Percentiles rank a stretch among this genome's conserved stretches.
phyloP scores from a whole-genome alignment of 2,888 invertebrate species.

The Iphiclides podalirius region DNA sequence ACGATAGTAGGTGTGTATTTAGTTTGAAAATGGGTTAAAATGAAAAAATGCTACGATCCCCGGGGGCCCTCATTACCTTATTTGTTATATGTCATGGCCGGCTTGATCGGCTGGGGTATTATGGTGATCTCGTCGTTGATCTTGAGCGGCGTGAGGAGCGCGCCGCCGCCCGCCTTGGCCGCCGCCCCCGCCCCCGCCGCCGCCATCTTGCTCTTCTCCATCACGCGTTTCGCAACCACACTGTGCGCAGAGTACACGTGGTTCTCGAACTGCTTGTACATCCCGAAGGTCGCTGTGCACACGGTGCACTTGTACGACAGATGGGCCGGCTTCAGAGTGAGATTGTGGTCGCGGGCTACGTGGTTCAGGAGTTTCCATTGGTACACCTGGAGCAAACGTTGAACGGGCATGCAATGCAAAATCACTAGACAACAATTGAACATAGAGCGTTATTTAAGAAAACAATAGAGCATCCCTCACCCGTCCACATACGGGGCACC shows the following conservation, averaged over 20 bases:
- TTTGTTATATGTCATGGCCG: constrained; percentile 41
- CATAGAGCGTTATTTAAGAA: no score
- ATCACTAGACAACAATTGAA: no score
- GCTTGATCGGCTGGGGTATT: constrained; percentile 87
- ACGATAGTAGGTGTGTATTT: no score
- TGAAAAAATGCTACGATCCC: no score
- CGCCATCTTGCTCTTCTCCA: constrained; percentile 58
- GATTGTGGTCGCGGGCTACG: constrained; percentile 94
- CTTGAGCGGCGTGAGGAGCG: constrained; percentile 86
- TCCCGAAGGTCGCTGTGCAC: constrained; percentile 95
- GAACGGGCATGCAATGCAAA: no score
- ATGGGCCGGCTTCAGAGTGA: constrained; percentile 95
- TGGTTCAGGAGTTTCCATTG: constrained; percentile 96
- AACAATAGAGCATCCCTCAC: no score
- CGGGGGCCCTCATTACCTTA: no score
- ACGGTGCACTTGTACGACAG: constrained; percentile 97
- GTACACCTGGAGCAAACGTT: constrained; percentile 90
- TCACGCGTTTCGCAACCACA: constrained; percentile 88
- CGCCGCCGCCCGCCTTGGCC: constrained; percentile 35
- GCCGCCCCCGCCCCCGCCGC: constrained; percentile 39
- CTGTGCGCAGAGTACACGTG: constrained; percentile 97
- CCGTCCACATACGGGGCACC: constrained; percentile 97
- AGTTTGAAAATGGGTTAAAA: no score
- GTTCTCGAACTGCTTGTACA: constrained; percentile 97
- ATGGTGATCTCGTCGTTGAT: constrained; percentile 95